Conservation (phyloP, 2,888 invertebrate genomes). For the Cheiracanthium punctorium region DNA sequence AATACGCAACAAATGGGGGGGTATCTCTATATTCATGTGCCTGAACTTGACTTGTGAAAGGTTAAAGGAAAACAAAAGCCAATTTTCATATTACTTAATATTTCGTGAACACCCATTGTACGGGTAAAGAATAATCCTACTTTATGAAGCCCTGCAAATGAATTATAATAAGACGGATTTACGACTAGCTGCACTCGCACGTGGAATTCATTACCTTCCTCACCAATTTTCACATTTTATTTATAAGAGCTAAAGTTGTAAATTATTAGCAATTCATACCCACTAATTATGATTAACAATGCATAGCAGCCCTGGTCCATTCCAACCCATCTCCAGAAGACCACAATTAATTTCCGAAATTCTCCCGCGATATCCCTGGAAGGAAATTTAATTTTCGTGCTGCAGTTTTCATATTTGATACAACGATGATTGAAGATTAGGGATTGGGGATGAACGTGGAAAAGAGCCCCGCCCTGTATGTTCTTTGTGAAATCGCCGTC, state of each 20-base stretch:
- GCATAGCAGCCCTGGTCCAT: background rate
- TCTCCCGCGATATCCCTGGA: constrained; percentile 38
- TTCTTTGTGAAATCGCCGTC: background rate
- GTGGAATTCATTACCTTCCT: no score
- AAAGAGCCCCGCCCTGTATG: background rate
- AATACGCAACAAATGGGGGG: no score
- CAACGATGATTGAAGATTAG: constrained; percentile 3
- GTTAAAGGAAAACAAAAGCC: no score
- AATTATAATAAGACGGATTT: no score
- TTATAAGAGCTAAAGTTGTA: background rate
- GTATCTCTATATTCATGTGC: no score
- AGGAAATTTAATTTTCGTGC: constrained; percentile 67
- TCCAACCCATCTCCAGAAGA: background rate
- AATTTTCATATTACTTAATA: no score
- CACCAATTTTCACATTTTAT: background rate
- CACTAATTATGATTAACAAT: background rate
- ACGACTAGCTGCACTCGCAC: no score
- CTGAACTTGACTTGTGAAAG: no score
- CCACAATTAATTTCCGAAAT: background rate
- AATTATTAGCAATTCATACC: background rate
- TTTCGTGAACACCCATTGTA: no score
- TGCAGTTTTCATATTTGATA: constrained; percentile 63
- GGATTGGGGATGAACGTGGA: background rate
- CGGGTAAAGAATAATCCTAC: no score
- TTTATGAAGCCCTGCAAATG: no score